Evolutionary conservation across 2,113 vertebrate genomes (phyloP).

Genomic region (Callocephalon fimbriatum): DNA sequence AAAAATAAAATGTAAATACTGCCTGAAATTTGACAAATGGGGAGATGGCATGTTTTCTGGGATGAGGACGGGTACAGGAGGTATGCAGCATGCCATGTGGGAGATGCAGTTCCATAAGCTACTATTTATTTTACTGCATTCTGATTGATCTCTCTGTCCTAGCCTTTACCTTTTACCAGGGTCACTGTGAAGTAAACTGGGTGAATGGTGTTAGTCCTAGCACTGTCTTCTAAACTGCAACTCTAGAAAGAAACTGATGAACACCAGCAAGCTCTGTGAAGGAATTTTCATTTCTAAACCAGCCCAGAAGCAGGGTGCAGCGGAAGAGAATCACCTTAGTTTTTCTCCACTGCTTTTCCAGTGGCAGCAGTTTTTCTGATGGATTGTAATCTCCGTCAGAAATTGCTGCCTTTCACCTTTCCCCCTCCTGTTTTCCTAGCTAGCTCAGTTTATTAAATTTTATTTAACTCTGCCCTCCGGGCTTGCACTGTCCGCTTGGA

Average conservation of each 20-base stretch:
- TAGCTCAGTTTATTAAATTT: slow-evolving; percentile 35
- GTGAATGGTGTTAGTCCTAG: neutral
- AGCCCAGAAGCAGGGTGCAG: neutral
- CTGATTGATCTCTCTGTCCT: neutral
- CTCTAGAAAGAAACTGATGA: neutral
- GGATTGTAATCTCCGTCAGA: neutral
- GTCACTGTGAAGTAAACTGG: neutral
- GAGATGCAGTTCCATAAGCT: neutral
- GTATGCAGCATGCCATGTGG: fast-evolving
- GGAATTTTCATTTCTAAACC: neutral
- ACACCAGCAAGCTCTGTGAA: neutral
- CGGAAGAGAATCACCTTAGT: neutral
- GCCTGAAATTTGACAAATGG: neutral
- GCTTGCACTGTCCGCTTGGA: neutral
- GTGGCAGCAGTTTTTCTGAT: neutral
- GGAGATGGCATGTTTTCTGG: neutral
- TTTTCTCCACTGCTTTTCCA: neutral
- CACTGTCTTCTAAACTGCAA: neutral
- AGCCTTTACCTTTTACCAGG: neutral
- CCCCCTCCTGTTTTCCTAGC: neutral
- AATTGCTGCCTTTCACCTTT: neutral
- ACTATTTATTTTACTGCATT: neutral
- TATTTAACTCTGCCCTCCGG: neutral
- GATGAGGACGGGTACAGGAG: neutral
- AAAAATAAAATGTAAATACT: neutral